phyloP scores from a whole-genome alignment of 2,113 vertebrate species.

The Candoia aspera region DNA sequence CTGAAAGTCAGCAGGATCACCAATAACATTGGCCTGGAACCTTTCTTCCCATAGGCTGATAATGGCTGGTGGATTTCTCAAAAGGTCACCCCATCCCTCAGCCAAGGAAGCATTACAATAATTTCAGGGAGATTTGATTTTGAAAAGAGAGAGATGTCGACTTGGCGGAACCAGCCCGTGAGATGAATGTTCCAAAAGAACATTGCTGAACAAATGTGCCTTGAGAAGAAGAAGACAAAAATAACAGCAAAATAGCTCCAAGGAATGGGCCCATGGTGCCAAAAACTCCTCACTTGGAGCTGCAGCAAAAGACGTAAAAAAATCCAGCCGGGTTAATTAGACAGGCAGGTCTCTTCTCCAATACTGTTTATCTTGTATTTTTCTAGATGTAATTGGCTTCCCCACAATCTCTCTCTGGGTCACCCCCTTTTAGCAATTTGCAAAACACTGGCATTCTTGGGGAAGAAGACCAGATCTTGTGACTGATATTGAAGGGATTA shows the following conservation, averaged over 20 bases:
- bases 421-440: neutral
- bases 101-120: neutral
- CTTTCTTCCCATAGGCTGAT: neutral
- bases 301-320: neutral
- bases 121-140: constrained; percentile 23
- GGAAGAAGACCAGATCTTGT: neutral
- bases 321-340: fast-evolving
- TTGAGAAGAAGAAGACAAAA: neutral
- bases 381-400: neutral
- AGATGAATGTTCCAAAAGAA: neutral
- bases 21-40: neutral
- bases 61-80: fast-evolving
- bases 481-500: neutral
- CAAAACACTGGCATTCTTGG: neutral
- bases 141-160: neutral
- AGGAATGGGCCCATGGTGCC: fast-evolving
- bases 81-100: constrained; percentile 24
- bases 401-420: neutral
- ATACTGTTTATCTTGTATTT: fast-evolving
- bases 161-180: neutral
- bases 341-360: neutral
- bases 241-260: neutral
- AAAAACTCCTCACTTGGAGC: neutral
- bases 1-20: neutral
- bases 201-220: neutral